Evolutionary conservation across 2,113 vertebrate genomes (phyloP), one percentile per base, ranked within the genome.

Genomic region (Paraplagusia blochii): DNA sequence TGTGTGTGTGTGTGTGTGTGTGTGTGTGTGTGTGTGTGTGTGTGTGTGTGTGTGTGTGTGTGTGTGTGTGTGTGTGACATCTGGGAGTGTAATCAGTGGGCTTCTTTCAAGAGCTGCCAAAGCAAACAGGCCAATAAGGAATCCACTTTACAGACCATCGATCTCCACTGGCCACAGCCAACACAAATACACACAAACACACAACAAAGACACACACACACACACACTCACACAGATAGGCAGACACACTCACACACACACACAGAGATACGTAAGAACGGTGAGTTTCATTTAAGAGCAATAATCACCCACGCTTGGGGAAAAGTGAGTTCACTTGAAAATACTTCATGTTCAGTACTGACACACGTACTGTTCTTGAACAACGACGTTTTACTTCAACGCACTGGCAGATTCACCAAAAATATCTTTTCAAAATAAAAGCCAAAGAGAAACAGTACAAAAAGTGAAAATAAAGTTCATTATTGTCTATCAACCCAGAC

Each of bases 131-230:
- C 92, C 93, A 96, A 96, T 96, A 97, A 95, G 94, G 94, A 97
- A 97, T 96, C 93, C 94, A 97, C 95, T 97, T 96, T 96, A 92
- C 94, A 97, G 94, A 95, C 93, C 95, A 98, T 98, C 93, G 94
- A 97, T 98, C 95, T 94, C 90, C 82, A 74, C 85, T 66, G 70
- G 87, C 89, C 91, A 89, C 89, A 90, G 95, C 95, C 95, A 97
- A 97, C 79, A 87, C 77, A 85, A 70, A 86, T 69, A 76, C 60
- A 68, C 48, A 72, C 55, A 38, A 38, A 40, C 45, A 56, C 46
- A n/a, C n/a, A n/a, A n/a, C n/a, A n/a, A n/a, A n/a, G n/a, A n/a
- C n/a, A 33, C 49, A 7, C 48, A 4, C 67, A 46, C 56, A 19
- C 40, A 42, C 53, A 47, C 55, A 53, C 46, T 60, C 15, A 18